Evolutionary conservation across 2,797 vertebrate species (phyloP).

Genomic region (Chrysolophus pictus): DNA sequence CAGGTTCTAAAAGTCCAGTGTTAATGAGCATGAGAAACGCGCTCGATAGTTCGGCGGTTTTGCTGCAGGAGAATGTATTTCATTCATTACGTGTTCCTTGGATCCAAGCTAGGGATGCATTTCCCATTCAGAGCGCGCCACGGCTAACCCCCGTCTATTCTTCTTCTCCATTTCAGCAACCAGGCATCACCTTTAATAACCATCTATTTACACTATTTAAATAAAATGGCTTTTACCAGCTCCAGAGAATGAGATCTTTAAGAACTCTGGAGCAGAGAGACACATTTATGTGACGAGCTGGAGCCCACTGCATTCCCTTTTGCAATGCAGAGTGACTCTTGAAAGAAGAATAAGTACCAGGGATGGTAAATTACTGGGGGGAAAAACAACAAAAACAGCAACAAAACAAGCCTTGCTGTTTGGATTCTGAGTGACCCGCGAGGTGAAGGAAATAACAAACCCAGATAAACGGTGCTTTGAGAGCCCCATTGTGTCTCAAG

Average conservation of each 20-base stretch:
- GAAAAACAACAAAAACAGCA: neutral
- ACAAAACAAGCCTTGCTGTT: too few species aligned
- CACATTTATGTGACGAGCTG: rapidly evolving
- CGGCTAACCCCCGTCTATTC: neutral
- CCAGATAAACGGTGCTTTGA: neutral
- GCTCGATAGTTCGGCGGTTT: constrained; percentile 19
- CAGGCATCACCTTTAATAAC: neutral
- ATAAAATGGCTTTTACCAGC: neutral
- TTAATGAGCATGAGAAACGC: constrained; percentile 74
- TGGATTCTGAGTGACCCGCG: neutral
- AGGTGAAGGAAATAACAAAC: neutral
- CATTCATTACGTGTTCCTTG: neutral
- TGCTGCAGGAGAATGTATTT: neutral
- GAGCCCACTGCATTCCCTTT: neutral
- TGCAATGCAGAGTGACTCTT: rapidly evolving
- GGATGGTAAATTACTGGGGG: neutral
- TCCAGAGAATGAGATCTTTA: neutral
- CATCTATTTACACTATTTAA: rapidly evolving
- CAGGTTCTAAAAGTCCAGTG: constrained; percentile 68
- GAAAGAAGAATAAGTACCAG: neutral
- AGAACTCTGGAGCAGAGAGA: neutral
- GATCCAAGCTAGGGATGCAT: constrained; percentile 6
- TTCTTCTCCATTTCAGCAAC: neutral
- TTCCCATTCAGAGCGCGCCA: neutral
- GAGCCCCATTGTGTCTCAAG: neutral